These are phyloP conservation scores for Micrastur ruficollis DNA, from an alignment of 2,797 vertebrate genomes.

Conservation along the genomic window DNA sequence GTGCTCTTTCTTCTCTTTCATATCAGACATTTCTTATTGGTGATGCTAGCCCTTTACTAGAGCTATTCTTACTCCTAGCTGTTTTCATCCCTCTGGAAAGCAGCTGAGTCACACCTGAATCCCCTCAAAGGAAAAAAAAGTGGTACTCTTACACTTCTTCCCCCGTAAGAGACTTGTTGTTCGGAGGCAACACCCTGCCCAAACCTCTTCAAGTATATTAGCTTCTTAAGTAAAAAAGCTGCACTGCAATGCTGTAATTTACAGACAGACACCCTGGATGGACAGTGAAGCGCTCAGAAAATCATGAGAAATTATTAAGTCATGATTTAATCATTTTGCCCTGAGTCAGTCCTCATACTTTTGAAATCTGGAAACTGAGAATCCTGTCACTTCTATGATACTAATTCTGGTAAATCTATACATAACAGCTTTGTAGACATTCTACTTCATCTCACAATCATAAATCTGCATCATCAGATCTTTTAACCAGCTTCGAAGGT, in stretches of 20 bases:
- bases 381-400: neutral
- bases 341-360: neutral
- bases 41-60: neutral
- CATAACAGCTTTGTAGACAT: neutral
- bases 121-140: neutral
- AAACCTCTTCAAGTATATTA: neutral
- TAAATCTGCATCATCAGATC: neutral
- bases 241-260: neutral
- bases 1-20: neutral
- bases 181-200: neutral
- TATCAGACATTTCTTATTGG: neutral
- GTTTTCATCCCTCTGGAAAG: neutral
- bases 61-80: neutral
- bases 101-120: neutral
- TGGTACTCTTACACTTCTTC: accelerated
- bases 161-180: neutral
- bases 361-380: neutral
- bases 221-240: neutral
- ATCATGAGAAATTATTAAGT: neutral
- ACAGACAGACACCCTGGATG: neutral
- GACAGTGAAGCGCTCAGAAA: neutral
- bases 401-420: neutral
- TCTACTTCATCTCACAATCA: neutral
- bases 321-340: neutral
- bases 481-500: constrained; percentile 1